These are phyloP conservation scores for Leucoptera coffeella DNA, from an alignment of 2,888 invertebrate genomes.

Conservation along the genomic window DNA sequence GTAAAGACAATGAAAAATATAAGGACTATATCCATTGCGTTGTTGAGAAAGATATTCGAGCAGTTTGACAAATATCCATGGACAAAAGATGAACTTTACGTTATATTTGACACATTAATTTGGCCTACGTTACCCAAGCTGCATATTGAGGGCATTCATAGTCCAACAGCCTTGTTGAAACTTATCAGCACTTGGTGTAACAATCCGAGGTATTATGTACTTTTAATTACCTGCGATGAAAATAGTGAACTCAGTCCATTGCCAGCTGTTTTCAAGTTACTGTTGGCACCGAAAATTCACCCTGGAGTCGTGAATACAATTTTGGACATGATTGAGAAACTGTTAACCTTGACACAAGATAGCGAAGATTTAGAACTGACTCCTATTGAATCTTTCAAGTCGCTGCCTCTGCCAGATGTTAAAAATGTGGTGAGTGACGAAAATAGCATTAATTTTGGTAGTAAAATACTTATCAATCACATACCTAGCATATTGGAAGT, in stretches of 20 bases:
- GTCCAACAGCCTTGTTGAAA: conserved; percentile 75
- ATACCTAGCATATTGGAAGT: conserved; percentile 64
- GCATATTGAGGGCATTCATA: conserved; percentile 73
- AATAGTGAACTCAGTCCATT: conserved; percentile 51
- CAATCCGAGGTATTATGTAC: conserved; percentile 68
- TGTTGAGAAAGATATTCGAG: conserved; percentile 67
- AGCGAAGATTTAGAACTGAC: conserved; percentile 40
- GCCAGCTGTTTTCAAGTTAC: conserved; percentile 61
- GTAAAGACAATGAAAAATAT: conserved; percentile 59
- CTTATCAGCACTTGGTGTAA: conserved; percentile 76
- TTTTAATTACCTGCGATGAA: conserved; percentile 57
- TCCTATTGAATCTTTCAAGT: conserved; percentile 27
- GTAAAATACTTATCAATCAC: conserved; percentile 67
- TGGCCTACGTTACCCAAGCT: conserved; percentile 76
- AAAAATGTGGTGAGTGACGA: conserved; percentile 9
- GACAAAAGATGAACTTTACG: conserved; percentile 61
- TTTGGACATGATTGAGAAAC: conserved; percentile 67
- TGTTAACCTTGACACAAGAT: conserved; percentile 60
- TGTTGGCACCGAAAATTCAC: conserved; percentile 64
- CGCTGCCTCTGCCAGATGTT: conserved; percentile 14
- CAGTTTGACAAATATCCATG: conserved; percentile 75
- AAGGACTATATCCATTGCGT: conserved; percentile 55
- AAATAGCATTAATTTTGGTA: conserved; percentile 62
- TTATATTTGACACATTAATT: conserved; percentile 70
- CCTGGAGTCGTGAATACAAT: conserved; percentile 61